These are phyloP conservation scores for Cuculus canorus DNA, from an alignment of 2,797 vertebrate species.

Conservation along the genomic window DNA sequence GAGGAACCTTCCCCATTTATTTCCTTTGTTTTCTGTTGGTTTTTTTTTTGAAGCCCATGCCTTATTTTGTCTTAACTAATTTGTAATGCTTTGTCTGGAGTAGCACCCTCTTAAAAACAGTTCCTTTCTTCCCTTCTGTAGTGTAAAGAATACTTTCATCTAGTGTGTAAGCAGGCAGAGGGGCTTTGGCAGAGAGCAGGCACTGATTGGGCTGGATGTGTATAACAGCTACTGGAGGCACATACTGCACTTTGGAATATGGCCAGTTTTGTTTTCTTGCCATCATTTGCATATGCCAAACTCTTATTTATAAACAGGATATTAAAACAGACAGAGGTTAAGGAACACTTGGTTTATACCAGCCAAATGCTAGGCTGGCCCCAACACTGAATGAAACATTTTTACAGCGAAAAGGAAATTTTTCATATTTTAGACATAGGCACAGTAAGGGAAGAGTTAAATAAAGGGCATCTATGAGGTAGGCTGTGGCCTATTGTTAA, in stretches of 20 bases:
- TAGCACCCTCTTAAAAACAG: background rate
- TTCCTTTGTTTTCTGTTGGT: background rate
- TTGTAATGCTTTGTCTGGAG: background rate
- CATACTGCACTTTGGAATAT: background rate
- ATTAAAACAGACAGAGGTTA: background rate
- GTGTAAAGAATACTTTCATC: background rate
- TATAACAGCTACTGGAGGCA: background rate
- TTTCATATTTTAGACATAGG: background rate
- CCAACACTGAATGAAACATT: background rate
- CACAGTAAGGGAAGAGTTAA: background rate
- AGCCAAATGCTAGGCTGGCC: background rate
- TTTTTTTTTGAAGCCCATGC: background rate
- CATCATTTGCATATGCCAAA: background rate
- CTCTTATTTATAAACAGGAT: background rate
- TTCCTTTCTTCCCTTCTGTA: background rate
- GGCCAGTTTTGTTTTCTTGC: background rate
- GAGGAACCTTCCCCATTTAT: background rate
- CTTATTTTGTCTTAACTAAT: background rate
- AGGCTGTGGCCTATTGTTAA: background rate
- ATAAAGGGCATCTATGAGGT: background rate
- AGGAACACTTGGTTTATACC: background rate
- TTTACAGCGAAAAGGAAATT: background rate
- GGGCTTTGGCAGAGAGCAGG: background rate
- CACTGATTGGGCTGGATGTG: rapidly evolving
- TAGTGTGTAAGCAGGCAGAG: background rate